Evolutionary conservation across 1,140 invertebrate species (phyloP).

Genomic region (Leguminivora glycinivorella): DNA sequence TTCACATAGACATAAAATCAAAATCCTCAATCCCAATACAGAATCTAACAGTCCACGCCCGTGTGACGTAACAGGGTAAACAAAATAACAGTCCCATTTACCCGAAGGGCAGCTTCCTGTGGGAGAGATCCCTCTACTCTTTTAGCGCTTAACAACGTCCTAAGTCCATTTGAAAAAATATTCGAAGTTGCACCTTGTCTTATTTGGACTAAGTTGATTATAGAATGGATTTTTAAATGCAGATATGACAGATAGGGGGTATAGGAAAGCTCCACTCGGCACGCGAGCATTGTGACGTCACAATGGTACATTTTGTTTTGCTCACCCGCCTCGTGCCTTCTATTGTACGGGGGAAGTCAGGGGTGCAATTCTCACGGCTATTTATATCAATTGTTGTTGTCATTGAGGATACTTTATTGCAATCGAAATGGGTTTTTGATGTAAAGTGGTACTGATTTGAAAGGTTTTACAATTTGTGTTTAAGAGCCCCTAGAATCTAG

Average conservation of each 20-base stretch:
- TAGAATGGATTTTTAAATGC: background rate
- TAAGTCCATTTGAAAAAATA: constrained; percentile 35
- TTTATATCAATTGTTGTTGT: constrained; percentile 16
- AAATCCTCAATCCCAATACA: background rate
- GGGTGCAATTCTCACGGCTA: constrained; percentile 16
- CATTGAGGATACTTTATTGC: constrained; percentile 6
- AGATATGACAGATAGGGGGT: background rate
- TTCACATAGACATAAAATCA: background rate
- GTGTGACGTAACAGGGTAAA: background rate
- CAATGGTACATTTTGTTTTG: constrained; percentile 9
- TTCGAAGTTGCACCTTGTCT: background rate
- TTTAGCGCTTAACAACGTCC: background rate
- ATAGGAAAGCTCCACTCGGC: background rate
- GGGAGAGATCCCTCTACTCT: constrained; percentile 34
- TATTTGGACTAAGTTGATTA: background rate
- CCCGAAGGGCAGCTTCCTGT: constrained; percentile 35
- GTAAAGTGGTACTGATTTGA: background rate
- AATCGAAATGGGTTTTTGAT: background rate
- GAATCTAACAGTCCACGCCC: background rate
- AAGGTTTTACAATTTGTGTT: background rate
- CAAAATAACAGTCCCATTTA: constrained; percentile 13
- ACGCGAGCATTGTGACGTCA: constrained; percentile 8
- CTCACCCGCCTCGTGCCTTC: constrained; percentile 8
- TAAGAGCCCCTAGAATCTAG: background rate
- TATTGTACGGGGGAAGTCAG: background rate